Evolutionary conservation across 2,888 invertebrate species (phyloP).

Genomic region (Nymphalis c-album): DNA sequence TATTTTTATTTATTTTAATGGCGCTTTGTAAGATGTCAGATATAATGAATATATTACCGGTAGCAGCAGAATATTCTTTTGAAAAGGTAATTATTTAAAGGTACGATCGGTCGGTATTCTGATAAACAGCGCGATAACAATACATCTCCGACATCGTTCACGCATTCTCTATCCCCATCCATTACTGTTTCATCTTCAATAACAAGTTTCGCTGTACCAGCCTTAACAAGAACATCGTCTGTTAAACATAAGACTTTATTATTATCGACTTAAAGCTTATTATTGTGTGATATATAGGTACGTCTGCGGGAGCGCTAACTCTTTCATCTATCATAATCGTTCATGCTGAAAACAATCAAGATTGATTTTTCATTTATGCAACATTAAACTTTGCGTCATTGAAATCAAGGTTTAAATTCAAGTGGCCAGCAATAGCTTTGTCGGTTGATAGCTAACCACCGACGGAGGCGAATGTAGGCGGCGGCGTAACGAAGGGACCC

Average conservation of each 20-base stretch:
- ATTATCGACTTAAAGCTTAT: constrained; percentile 51
- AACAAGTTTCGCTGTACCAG: constrained; percentile 71
- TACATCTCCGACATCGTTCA: constrained; percentile 79
- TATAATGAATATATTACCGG: constrained; percentile 80
- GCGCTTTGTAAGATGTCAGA: constrained; percentile 76
- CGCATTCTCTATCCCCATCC: constrained; percentile 79
- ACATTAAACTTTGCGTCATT: constrained; percentile 47
- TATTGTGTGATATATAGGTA: constrained; percentile 49
- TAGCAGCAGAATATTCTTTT: constrained; percentile 75
- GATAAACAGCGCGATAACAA: constrained; percentile 80
- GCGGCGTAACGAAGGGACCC: constrained; percentile 79
- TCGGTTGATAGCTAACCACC: constrained; percentile 76
- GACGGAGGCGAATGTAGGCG: constrained; percentile 76
- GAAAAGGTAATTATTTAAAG: constrained; percentile 79
- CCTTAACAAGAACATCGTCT: constrained; percentile 46
- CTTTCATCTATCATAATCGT: constrained; percentile 82
- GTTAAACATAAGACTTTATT: constrained; percentile 55
- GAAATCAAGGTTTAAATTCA: constrained; percentile 49
- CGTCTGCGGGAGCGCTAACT: constrained; percentile 79
- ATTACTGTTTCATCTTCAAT: constrained; percentile 81
- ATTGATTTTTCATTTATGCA: constrained; percentile 64
- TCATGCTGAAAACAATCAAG: constrained; percentile 82
- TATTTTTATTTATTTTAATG: constrained; percentile 73
- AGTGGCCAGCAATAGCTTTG: constrained; percentile 48
- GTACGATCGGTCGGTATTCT: constrained; percentile 74